Evolutionary conservation across 2,888 invertebrate species (phyloP), one percentile per base, ranked within the genome.

Genomic region (Stenodera caucasica): DNA sequence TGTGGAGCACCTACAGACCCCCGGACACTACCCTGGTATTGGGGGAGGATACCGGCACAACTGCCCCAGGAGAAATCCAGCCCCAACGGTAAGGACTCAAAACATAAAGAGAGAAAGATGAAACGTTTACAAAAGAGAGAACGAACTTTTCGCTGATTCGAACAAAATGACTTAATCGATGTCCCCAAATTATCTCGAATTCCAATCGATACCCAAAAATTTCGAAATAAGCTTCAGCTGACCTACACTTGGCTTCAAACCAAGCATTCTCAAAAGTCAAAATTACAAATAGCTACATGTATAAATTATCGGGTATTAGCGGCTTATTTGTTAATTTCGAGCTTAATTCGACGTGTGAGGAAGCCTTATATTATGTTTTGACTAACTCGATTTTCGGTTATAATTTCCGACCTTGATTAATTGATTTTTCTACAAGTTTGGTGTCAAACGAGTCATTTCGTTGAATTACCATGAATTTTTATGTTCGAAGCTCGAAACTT

Each of bases 31-130:
- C 90, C 90, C 0, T 90, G 90, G 90, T 88, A 87, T 75, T 87
- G 86, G 84, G 82, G 82, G 51, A 82, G 86, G 67, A 75, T 86
- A 70, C 80, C 81, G 2, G 83, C 84, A 23, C 84, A 80, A 55
- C 72, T 80, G 58, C 72, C 77, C n/a, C 79, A 77, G 63, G 80
- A 82, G 61, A 78, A 85, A 72, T 78, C 81, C 51, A 88, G 88
- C 69, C 90, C 90, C 12, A 89, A 88, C 82, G 90, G 90, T 90
- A 81, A 81, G 83, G 77, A 12, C 12, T 53, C 11, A 12, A 26
- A 21, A 49, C 18, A 29, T 21, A 15, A 51, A 51, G 14, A 12
- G 14, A 15, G 1, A 45, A n/a, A 9, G 49, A 15, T n/a, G n/a
- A n/a, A n/a, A n/a, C n/a, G n/a, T n/a, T n/a, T n/a, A n/a, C n/a